Conservation (phyloP, 2,797 vertebrate genomes). For the Trichosurus vulpecula region DNA sequence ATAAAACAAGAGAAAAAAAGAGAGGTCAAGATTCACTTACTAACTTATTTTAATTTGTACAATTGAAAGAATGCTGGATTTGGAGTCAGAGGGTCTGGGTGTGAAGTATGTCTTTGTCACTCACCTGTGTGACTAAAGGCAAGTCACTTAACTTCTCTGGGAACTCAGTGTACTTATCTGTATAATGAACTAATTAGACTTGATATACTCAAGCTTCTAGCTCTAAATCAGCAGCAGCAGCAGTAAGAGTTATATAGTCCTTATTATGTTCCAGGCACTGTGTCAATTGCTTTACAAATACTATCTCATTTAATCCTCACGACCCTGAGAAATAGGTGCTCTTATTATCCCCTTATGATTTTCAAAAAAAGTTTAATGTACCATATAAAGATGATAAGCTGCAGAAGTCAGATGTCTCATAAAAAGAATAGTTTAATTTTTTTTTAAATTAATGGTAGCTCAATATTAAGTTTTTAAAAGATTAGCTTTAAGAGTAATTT, state of each 20-base stretch:
- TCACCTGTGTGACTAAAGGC: neutral
- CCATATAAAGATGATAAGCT: neutral
- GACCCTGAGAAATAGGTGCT: neutral
- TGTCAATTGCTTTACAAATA: neutral
- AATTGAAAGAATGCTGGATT: neutral
- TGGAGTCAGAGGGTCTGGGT: neutral
- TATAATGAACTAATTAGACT: neutral
- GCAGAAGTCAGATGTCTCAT: conserved; percentile 24
- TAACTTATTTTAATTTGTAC: conserved; percentile 25
- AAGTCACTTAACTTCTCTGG: neutral
- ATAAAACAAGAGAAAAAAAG: conserved; percentile 70
- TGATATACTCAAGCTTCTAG: neutral
- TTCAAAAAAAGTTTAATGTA: neutral
- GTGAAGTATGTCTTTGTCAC: neutral
- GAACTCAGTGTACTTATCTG: neutral
- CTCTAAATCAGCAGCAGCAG: neutral
- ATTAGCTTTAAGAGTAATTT: conserved; percentile 9
- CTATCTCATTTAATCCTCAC: neutral
- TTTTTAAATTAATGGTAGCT: neutral
- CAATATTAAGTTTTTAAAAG: conserved; percentile 21
- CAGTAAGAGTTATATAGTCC: neutral
- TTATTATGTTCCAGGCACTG: neutral
- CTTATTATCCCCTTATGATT: neutral
- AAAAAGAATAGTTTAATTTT: neutral
- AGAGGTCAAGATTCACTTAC: conserved; percentile 60